Base-by-base conservation (phyloP, 2,797 vertebrate genomes). In the Zalophus californianus region DNA sequence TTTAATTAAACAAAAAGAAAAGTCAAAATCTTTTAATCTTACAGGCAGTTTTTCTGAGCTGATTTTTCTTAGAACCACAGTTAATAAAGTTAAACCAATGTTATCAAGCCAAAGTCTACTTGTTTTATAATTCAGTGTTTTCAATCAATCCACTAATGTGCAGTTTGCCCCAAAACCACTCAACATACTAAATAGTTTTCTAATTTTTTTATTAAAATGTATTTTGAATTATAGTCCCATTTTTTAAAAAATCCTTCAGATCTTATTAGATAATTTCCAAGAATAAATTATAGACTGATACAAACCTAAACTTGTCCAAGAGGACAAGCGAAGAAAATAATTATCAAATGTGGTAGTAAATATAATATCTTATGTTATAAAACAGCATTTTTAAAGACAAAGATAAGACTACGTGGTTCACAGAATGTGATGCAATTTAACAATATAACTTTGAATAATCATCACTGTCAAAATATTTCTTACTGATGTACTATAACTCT, bases 41-140 rank as follows among this genome's bases (percentile, higher is more conserved):
- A 80, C 7, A 50, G 15, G 3, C 58, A 82, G 21, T 32, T 77
- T 73, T 50, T 38, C n/a, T 75, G 73, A 91, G 16, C 2, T 73
- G 10, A 32, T 52, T 93, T 97, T 97, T 96, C 60, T 95, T 95
- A 95, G 68, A 91, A 96, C 2, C 72, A 29, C 70, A 95, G 94
- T 92, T 73, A 72, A 64, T 83, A 91, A 93, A 60, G 12, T 94
- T 93, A 50, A 97, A 95, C 25, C 52, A 96, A 96, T 88, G 50
- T 80, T 32, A 9, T 95, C 48, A 64, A 54, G 62, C 86, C 91
- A 96, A 95, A 87, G 10, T 88, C 66, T 72, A 75, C 48, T 96
- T 97, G 62, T 94, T 96, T 96, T 95, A 29, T 44, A 94, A 79
- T 86, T 96, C 85, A 95, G 87, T 97, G 41, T 35, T 97, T 70